Base-by-base conservation (phyloP, 2,797 vertebrate species). In the Sebastes wilsoni region DNA sequence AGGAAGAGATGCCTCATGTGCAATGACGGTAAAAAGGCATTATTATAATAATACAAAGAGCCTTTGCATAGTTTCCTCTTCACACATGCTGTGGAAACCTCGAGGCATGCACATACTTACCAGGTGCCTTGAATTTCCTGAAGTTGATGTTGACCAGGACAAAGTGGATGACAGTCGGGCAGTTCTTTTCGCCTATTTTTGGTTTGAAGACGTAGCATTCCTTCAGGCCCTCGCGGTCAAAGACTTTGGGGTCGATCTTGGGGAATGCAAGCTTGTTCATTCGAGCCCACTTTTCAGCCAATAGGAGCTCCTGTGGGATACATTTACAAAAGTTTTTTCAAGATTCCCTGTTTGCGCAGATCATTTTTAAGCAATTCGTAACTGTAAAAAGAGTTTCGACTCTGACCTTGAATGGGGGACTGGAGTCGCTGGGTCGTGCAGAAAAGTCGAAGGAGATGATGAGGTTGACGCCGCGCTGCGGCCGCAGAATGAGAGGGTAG, bases 251-350 rank as follows among this genome's bases (percentile, higher is more conserved):
- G 87, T 99, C 98, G 27, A 99, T 99, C 94, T 99, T 99, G 1
- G 99, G 98, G 86, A 99, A 99, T 0, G 97, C 96, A 42, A 99
- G 97, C 75, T 98, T 99, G 95, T 99, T 99, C 99, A 99, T 99
- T 79, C 96, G 97, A 62, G 98, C 98, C 98, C 99, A 99, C 87
- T 99, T 99, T 88, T 99, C 98, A 22, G 99, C 99, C 72, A 99
- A 94, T 10, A 99, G 94, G 68, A 99, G 97, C 92, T 99, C 99
- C 99, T 99, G 72, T 2, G 59, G 75, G 38, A 56, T 23, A 88
- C 55, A 79, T 14, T 76, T 68, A 85, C 2, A 86, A 42, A 67
- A 12, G 10, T 6, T 28, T 76, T 4, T 6, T 66, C 2, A 61
- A 10, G 3, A 22, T 64, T 66, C 18, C 5, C 6, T 12, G 16